Evolutionary conservation across 2,888 invertebrate genomes (phyloP).

Genomic region (Chrysotoxum bicinctum): DNA sequence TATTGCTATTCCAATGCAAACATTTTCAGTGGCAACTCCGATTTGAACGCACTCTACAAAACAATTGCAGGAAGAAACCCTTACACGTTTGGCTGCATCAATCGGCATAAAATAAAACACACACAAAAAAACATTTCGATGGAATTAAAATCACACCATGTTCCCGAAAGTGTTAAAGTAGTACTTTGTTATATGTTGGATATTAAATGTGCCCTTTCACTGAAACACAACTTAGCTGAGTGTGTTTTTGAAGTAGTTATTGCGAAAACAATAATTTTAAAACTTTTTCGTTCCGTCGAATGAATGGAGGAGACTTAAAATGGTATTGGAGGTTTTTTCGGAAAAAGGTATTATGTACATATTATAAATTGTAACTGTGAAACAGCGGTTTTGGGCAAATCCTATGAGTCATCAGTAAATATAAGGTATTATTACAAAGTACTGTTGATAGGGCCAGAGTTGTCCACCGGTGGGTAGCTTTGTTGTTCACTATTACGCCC

Average conservation of each 20-base stretch:
- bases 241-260: background rate
- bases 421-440: too few species aligned
- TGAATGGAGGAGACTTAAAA: background rate
- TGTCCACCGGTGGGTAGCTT: too few species aligned
- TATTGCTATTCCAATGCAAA: too few species aligned
- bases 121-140: background rate
- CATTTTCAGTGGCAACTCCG: background rate
- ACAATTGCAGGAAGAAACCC: background rate
- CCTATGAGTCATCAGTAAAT: too few species aligned
- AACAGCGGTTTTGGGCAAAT: too few species aligned
- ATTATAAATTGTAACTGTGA: too few species aligned
- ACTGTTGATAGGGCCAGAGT: too few species aligned
- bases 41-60: background rate
- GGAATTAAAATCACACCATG: slow-evolving; percentile 4
- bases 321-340: background rate
- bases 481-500: too few species aligned
- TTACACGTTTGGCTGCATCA: background rate
- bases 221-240: background rate
- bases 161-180: background rate
- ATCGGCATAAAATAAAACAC: background rate
- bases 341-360: too few species aligned
- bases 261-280: background rate
- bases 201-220: background rate
- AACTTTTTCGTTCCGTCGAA: background rate
- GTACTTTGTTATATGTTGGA: background rate